These are phyloP conservation scores for Pachypanchax playfairii DNA, from an alignment of 2,113 vertebrate species.

Conservation along the genomic window DNA sequence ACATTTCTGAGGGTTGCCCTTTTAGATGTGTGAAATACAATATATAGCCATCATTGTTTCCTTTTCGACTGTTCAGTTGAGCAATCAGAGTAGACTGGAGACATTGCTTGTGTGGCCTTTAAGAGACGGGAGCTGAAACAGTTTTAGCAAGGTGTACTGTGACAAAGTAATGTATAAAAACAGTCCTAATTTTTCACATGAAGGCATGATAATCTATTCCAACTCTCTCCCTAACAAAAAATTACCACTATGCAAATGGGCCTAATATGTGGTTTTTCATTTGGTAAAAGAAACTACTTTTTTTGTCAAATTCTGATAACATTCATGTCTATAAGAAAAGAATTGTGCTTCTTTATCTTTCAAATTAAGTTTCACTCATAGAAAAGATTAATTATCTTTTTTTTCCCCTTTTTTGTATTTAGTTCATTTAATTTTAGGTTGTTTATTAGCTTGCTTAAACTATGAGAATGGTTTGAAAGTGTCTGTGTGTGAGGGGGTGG, in stretches of 20 bases:
- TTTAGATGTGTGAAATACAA: not conserved
- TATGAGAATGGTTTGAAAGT: conserved; percentile 2
- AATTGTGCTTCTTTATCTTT: conserved; percentile 13
- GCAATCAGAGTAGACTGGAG: not conserved
- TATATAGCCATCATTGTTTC: not conserved
- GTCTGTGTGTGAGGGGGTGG: conserved; percentile 8
- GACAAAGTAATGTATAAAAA: not conserved
- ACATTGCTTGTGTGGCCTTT: not conserved
- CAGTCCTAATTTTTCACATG: not conserved
- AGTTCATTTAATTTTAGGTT: conserved; percentile 24
- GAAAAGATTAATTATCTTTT: conserved; percentile 13
- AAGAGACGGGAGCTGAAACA: not conserved
- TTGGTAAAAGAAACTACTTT: not conserved
- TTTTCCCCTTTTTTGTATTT: too few relatives aligned
- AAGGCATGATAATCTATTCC: not conserved
- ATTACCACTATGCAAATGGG: not conserved
- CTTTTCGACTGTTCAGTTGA: not conserved
- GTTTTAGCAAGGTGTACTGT: not conserved
- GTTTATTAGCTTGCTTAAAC: conserved; percentile 36
- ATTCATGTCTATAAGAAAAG: not conserved
- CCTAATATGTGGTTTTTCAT: not conserved
- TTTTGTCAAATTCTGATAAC: not conserved
- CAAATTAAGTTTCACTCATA: conserved; percentile 28
- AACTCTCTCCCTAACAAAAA: not conserved
- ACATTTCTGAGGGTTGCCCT: not conserved